Evolutionary conservation across 2,888 invertebrate species (phyloP).

Genomic region (Lordiphosa fenestrarum): DNA sequence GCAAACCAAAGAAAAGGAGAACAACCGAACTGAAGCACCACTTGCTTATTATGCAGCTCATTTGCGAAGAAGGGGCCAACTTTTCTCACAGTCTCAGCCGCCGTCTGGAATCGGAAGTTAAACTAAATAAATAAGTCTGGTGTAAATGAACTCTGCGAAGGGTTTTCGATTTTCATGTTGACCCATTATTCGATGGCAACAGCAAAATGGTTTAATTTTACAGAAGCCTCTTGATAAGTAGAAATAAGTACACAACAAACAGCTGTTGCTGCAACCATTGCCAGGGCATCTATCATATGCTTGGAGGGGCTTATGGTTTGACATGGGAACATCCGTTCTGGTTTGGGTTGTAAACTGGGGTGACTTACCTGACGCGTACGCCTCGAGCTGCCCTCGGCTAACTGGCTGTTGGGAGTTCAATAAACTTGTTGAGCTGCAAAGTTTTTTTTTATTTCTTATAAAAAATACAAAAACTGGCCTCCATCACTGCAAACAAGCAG

Average conservation of each 20-base stretch:
- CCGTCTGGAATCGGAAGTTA: constrained; percentile 53
- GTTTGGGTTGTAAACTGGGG: constrained; percentile 15
- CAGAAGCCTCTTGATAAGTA: constrained; percentile 55
- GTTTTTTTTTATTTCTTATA: constrained; percentile 22
- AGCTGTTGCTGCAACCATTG: constrained; percentile 39
- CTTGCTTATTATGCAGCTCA: constrained; percentile 68
- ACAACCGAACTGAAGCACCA: constrained; percentile 35
- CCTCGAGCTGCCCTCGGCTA: constrained; percentile 46
- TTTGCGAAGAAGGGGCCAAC: constrained; percentile 36
- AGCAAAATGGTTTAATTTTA: background rate
- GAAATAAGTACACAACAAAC: constrained; percentile 52
- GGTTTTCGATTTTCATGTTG: constrained; percentile 34
- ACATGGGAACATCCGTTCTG: constrained; percentile 64
- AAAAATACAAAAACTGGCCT: constrained; percentile 34
- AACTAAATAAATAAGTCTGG: constrained; percentile 57
- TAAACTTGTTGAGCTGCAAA: constrained; percentile 50
- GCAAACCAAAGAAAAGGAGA: constrained; percentile 15
- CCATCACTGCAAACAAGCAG: constrained; percentile 20
- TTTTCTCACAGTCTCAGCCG: constrained; percentile 40
- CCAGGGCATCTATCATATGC: constrained; percentile 54
- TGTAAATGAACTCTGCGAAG: constrained; percentile 59
- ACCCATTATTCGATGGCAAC: constrained; percentile 61
- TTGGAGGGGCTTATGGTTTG: constrained; percentile 50
- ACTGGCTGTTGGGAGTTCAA: constrained; percentile 44
- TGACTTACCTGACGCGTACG: constrained; percentile 31